A percentile compares a stretch with the other conserved stretches of the same genome.
Evolutionary conservation across 2,113 vertebrate genomes (phyloP).

Genomic region (Cinclus cinclus): DNA sequence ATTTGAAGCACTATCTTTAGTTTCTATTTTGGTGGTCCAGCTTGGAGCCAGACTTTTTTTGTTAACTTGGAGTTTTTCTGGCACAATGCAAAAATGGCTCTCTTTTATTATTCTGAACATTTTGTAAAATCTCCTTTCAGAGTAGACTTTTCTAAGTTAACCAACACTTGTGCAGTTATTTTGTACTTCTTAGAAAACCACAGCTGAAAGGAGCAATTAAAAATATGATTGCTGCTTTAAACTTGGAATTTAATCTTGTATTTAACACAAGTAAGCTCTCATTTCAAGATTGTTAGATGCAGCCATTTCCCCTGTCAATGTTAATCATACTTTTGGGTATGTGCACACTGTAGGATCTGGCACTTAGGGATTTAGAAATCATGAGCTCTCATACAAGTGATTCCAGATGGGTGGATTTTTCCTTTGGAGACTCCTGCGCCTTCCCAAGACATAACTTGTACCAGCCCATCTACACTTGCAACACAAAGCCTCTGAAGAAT

Average conservation of each 20-base stretch:
- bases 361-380: not conserved
- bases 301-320: not conserved
- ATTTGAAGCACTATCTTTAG: slow-evolving; percentile 54
- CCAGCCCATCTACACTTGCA: not conserved
- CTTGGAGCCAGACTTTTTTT: slow-evolving; percentile 54
- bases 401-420: slow-evolving; percentile 19
- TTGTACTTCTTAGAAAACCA: not conserved
- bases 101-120: slow-evolving; percentile 26
- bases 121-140: slow-evolving; percentile 27
- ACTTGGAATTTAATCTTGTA: not conserved
- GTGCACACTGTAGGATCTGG: not conserved
- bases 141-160: slow-evolving; percentile 35
- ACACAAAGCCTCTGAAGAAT: rapidly evolving
- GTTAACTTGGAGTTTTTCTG: slow-evolving; percentile 54
- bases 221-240: not conserved
- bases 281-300: not conserved
- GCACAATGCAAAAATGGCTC: slow-evolving; percentile 20
- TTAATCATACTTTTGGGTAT: not conserved
- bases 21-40: slow-evolving; percentile 64
- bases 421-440: not conserved
- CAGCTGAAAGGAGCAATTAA: slow-evolving; percentile 15
- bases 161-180: not conserved
- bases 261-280: not conserved
- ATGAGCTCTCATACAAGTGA: not conserved
- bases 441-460: not conserved